Conservation (phyloP, 2,113 vertebrate species). For the Himantopus leucocephalus region DNA sequence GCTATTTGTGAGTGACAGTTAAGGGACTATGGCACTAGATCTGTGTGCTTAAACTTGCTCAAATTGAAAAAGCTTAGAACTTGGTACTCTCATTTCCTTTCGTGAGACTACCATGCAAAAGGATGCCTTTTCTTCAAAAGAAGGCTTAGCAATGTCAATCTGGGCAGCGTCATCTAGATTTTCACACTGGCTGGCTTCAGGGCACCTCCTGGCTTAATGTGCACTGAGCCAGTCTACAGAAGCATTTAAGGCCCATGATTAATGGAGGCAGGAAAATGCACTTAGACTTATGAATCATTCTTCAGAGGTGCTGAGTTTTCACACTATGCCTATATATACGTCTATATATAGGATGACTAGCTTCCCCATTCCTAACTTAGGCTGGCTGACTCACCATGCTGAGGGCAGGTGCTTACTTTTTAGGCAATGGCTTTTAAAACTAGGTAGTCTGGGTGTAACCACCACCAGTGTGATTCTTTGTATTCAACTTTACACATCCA, state of each 20-base stretch:
- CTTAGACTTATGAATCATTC: neutral
- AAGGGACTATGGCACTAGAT: neutral
- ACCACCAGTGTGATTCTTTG: neutral
- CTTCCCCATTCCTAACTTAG: neutral
- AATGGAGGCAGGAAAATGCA: neutral
- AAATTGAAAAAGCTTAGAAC: neutral
- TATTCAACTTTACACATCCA: neutral
- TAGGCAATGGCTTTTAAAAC: neutral
- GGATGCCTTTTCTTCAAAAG: neutral
- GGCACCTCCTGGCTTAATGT: neutral
- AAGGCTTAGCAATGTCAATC: neutral
- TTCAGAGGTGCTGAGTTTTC: conserved; percentile 4
- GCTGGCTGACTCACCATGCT: neutral
- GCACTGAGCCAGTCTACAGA: neutral
- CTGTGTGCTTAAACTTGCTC: neutral
- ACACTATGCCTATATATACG: neutral
- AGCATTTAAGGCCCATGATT: neutral
- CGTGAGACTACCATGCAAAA: neutral
- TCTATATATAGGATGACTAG: neutral
- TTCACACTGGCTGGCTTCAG: neutral
- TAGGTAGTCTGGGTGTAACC: neutral
- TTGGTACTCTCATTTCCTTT: neutral
- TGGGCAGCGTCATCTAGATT: neutral
- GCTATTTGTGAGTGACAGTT: neutral
- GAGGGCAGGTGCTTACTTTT: neutral